Evolutionary conservation across 2,797 vertebrate species (phyloP).

Genomic region (Potorous gilbertii): DNA sequence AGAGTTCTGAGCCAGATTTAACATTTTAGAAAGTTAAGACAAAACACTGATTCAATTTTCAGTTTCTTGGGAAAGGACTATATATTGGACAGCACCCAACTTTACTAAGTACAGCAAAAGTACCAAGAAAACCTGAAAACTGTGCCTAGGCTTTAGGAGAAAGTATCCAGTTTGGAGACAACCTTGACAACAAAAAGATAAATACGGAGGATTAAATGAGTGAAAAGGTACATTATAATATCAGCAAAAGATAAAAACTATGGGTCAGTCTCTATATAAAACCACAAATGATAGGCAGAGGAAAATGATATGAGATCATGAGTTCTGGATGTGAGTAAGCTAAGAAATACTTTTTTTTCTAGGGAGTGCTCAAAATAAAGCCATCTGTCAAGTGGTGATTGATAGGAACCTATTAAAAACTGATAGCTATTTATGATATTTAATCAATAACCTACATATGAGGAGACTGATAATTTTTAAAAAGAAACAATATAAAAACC

Average conservation of each 20-base stretch:
- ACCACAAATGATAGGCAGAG: neutral
- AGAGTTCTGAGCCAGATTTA: conserved; percentile 32
- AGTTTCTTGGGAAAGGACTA: neutral
- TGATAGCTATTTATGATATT: neutral
- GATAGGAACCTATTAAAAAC: conserved; percentile 9
- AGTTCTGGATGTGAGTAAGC: neutral
- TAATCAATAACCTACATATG: neutral
- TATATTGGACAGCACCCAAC: neutral
- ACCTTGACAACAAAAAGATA: neutral
- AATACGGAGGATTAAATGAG: neutral
- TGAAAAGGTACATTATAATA: neutral
- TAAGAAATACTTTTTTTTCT: neutral
- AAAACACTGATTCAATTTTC: conserved; percentile 38
- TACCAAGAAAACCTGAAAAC: accelerated
- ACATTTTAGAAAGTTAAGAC: conserved; percentile 20
- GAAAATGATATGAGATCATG: neutral
- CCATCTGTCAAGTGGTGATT: neutral
- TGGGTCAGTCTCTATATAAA: neutral
- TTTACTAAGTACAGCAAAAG: neutral
- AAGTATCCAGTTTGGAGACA: accelerated
- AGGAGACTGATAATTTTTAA: neutral
- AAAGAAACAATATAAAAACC: neutral
- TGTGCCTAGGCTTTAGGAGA: neutral
- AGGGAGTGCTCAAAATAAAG: conserved; percentile 27
- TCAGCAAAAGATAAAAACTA: neutral